Percentiles rank a stretch among this genome's conserved stretches.
Conservation (phyloP, 2,113 vertebrate species). For the Cyanoramphus novaezelandiae region DNA sequence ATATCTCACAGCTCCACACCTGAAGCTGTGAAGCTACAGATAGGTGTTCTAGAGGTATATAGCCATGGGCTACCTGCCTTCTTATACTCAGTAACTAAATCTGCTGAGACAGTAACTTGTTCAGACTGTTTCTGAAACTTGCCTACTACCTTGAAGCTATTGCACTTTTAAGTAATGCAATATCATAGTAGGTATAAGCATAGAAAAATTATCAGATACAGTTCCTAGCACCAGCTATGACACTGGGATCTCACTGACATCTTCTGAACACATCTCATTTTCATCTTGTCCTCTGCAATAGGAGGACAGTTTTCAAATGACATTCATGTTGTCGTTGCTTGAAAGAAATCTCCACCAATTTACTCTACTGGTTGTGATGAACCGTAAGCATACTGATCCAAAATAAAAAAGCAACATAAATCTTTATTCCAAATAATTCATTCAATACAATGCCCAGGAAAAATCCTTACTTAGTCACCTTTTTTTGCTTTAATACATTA, state of each 20-base stretch:
- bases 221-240: background rate
- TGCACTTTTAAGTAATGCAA: background rate
- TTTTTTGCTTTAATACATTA: conserved; percentile 29
- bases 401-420: background rate
- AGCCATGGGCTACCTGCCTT: background rate
- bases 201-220: background rate
- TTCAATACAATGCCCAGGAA: background rate
- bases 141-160: background rate
- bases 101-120: background rate
- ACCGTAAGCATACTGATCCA: background rate
- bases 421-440: background rate
- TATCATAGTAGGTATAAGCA: background rate
- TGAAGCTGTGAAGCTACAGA: background rate
- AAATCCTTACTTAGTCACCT: background rate
- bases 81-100: background rate
- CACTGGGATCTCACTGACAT: background rate
- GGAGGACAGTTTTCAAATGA: background rate
- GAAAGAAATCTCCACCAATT: background rate
- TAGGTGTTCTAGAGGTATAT: background rate
- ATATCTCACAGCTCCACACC: background rate
- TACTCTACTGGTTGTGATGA: background rate
- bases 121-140: background rate
- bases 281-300: background rate
- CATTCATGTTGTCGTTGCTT: background rate
- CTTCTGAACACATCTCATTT: background rate